Conservation (phyloP, 2,888 invertebrate species). For the Agrenia bidenticulata region DNA sequence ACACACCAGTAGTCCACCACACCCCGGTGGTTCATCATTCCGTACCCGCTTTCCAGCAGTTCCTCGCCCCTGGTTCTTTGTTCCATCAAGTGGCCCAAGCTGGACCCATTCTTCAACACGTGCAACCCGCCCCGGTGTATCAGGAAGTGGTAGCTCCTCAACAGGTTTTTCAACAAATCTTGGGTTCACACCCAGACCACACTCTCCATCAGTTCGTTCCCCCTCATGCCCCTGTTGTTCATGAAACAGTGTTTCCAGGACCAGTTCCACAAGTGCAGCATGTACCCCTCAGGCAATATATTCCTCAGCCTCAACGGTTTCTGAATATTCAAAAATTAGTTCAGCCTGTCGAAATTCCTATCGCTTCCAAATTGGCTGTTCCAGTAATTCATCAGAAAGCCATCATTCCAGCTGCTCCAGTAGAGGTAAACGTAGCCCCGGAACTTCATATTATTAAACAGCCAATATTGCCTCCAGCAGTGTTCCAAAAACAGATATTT, state of each 20-base stretch:
- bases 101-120: background rate
- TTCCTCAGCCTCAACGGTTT: background rate
- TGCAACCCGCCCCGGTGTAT: background rate
- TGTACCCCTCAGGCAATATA: background rate
- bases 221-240: background rate
- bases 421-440: background rate
- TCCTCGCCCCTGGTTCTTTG: background rate
- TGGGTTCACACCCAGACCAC: background rate
- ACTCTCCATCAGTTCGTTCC: background rate
- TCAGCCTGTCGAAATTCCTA: constrained; percentile 7
- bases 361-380: background rate
- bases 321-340: background rate
- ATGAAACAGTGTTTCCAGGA: background rate
- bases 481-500: constrained; percentile 33
- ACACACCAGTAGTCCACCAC: background rate
- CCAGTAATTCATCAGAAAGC: constrained; percentile 1
- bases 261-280: background rate
- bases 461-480: constrained; percentile 24
- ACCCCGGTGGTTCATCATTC: background rate
- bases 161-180: constrained; percentile 1
- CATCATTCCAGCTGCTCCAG: constrained; percentile 9
- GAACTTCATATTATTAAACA: constrained; percentile 26
- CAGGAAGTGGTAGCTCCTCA: background rate
- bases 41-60: background rate
- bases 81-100: background rate